Percentiles rank a stretch among this genome's conserved stretches.
Conservation (phyloP, 2,113 vertebrate species). For the Coracopsis vasa region DNA sequence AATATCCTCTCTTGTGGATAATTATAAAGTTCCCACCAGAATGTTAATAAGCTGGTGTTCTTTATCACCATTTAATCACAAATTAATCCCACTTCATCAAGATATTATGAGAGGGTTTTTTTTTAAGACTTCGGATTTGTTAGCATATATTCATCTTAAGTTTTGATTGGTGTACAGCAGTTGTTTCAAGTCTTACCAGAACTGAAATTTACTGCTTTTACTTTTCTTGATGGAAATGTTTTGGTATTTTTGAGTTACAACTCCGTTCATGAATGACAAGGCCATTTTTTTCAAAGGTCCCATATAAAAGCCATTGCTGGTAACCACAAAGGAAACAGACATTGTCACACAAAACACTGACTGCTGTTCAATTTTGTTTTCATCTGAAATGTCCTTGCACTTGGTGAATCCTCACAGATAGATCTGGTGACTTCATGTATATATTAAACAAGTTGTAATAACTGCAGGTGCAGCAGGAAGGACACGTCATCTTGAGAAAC, state of each 20-base stretch:
- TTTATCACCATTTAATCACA: not conserved
- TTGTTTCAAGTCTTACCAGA: not conserved
- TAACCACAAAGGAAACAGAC: not conserved
- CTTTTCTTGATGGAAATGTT: not conserved
- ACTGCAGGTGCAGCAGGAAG: not conserved
- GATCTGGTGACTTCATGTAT: not conserved
- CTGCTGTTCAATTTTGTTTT: not conserved
- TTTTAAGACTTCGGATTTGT: not conserved
- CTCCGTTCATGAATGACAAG: not conserved
- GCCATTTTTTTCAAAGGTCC: too few relatives aligned
- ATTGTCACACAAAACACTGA: not conserved
- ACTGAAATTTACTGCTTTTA: not conserved
- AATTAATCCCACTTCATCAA: not conserved
- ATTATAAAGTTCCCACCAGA: constrained; percentile 1
- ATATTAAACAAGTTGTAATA: not conserved
- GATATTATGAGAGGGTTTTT: not conserved
- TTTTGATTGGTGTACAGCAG: not conserved
- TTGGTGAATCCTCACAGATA: not conserved
- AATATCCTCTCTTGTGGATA: not conserved
- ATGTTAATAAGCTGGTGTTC: not conserved
- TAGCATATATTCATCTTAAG: not conserved
- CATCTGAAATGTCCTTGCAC: not conserved
- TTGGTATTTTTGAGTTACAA: not conserved
- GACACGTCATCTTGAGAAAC: not conserved
- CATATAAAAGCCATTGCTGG: not conserved